phyloP scores from a whole-genome alignment of 2,888 invertebrate species.

The Scaptomyza cyrtandrae region DNA sequence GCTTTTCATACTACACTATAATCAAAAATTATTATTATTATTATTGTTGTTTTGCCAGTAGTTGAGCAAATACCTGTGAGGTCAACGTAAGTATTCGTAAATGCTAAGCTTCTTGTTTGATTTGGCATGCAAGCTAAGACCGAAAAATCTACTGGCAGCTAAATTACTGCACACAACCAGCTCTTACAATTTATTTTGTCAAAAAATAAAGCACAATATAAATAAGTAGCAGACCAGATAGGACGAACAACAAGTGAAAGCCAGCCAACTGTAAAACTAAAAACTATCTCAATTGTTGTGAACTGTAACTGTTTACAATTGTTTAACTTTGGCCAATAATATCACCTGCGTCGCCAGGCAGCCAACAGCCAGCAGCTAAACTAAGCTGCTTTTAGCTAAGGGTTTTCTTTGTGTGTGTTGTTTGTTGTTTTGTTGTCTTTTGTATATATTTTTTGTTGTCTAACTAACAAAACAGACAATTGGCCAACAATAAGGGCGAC shows the following conservation, averaged over 20 bases:
- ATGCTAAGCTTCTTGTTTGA: conserved; percentile 6
- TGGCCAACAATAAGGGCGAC: conserved; percentile 31
- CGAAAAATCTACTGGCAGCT: conserved; percentile 25
- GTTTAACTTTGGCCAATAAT: conserved; percentile 74
- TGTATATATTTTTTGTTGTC: background rate
- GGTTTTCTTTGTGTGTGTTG: conserved; percentile 5
- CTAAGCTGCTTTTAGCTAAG: conserved; percentile 64
- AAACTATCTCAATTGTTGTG: conserved; percentile 72
- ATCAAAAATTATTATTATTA: background rate
- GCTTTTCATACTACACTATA: background rate
- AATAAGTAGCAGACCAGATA: conserved; percentile 9
- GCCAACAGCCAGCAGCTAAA: conserved; percentile 45
- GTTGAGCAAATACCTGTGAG: background rate
- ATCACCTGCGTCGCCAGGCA: conserved; percentile 66
- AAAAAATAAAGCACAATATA: conserved; percentile 2
- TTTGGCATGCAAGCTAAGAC: background rate
- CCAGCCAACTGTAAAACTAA: conserved; percentile 51
- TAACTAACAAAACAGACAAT: conserved; percentile 34
- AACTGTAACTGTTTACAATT: conserved; percentile 68
- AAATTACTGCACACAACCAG: conserved; percentile 1
- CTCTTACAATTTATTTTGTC: background rate
- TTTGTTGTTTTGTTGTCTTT: background rate
- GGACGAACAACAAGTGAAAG: background rate
- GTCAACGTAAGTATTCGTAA: too few relatives aligned
- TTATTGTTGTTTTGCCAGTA: conserved; percentile 8